Conservation (phyloP, 2,113 vertebrate species). For the Dicrurus megarhynchus region DNA sequence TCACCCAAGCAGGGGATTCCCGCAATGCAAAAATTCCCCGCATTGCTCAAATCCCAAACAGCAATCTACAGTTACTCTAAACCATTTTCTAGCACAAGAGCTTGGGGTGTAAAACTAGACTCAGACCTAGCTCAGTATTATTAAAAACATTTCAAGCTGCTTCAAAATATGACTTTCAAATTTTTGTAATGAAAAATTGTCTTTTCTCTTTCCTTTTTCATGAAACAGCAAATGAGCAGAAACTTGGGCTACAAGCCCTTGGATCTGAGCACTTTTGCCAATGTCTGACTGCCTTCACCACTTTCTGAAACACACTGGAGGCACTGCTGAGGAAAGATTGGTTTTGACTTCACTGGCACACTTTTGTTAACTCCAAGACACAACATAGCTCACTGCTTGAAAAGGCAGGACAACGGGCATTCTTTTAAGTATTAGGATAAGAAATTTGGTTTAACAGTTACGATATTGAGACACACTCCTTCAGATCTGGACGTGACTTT, state of each 20-base stretch:
- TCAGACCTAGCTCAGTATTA: not conserved
- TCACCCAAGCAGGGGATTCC: not conserved
- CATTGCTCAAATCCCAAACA: not conserved
- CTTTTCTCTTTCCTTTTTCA: not conserved
- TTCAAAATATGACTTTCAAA: not conserved
- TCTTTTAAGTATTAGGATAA: not conserved
- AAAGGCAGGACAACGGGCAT: not conserved
- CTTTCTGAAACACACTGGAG: not conserved
- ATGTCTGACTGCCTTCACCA: not conserved
- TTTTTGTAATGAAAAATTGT: not conserved
- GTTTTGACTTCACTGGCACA: not conserved
- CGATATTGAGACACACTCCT: not conserved
- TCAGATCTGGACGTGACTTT: not conserved
- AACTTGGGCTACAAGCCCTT: not conserved
- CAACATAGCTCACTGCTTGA: not conserved
- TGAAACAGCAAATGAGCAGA: not conserved
- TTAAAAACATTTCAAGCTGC: not conserved
- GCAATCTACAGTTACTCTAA: not conserved
- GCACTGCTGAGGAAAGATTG: not conserved
- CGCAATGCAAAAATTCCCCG: accelerated
- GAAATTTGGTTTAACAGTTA: not conserved
- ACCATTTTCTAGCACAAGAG: not conserved
- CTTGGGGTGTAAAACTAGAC: not conserved
- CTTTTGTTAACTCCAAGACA: not conserved
- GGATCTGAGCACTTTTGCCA: not conserved